Conservation (phyloP, 2,113 vertebrate genomes). For the Dromiciops gliroides region DNA sequence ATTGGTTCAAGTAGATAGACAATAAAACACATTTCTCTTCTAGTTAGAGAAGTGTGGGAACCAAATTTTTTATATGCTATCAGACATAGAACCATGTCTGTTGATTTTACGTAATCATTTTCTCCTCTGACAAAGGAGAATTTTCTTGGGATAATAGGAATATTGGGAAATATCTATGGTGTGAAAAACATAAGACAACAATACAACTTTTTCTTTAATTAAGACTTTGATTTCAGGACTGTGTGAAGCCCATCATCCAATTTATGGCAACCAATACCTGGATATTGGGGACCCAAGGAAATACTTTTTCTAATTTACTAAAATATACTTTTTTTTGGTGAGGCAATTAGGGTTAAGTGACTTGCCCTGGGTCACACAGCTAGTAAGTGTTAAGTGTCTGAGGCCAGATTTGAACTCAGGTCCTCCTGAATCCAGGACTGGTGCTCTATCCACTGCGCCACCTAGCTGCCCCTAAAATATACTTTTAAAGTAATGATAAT, state of each 20-base stretch:
- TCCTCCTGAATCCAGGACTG: too few relatives aligned
- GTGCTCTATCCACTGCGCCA: too few relatives aligned
- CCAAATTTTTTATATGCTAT: not conserved
- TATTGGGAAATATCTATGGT: not conserved
- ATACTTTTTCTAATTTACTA: not conserved
- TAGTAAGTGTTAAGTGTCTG: too few relatives aligned
- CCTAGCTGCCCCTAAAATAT: too few relatives aligned
- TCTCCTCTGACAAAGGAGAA: not conserved
- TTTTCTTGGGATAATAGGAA: not conserved
- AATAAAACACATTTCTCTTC: not conserved
- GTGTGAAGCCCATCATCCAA: not conserved
- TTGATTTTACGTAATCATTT: not conserved
- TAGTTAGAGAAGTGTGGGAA: not conserved
- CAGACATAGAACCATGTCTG: not conserved
- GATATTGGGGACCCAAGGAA: not conserved
- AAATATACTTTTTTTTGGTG: too few relatives aligned
- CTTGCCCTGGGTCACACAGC: too few relatives aligned
- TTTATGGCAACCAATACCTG: not conserved
- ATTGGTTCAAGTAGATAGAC: not conserved
- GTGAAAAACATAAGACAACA: not conserved
- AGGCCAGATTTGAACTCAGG: too few relatives aligned
- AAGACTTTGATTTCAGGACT: not conserved
- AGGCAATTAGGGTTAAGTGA: too few relatives aligned
- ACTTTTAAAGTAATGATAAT: not conserved
- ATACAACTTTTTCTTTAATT: not conserved